Percentiles rank a stretch among this genome's conserved stretches.
These are phyloP conservation scores for Mastomys coucha DNA, from an alignment of 2,113 vertebrate species.

Conservation along the genomic window DNA sequence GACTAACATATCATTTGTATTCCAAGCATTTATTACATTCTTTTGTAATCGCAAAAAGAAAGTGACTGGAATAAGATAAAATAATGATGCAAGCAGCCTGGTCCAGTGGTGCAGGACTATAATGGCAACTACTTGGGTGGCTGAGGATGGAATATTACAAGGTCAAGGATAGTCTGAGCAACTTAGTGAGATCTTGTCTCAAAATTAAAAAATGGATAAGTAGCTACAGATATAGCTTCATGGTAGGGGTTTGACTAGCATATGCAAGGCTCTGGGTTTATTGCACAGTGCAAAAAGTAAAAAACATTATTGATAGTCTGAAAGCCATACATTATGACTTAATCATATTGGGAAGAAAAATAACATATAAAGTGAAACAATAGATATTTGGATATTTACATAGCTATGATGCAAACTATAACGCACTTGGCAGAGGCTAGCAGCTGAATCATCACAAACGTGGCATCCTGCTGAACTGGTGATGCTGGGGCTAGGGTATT, in stretches of 20 bases:
- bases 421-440: background rate
- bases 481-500: background rate
- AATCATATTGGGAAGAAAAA: slow-evolving; percentile 30
- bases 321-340: background rate
- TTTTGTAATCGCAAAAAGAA: slow-evolving; percentile 21
- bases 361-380: slow-evolving; percentile 26
- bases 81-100: background rate
- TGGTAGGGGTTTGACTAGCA: background rate
- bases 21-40: slow-evolving; percentile 12
- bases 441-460: background rate
- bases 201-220: background rate
- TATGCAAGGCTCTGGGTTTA: background rate
- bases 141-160: background rate
- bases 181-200: background rate
- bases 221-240: background rate
- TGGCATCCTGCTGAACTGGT: background rate
- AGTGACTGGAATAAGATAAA: slow-evolving; percentile 9
- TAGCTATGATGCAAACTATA: background rate
- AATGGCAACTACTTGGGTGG: background rate
- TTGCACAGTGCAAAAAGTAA: background rate
- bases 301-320: background rate
- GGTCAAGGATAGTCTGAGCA: background rate
- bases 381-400: slow-evolving; percentile 38
- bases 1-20: background rate
- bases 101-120: background rate